Evolutionary conservation across 2,113 vertebrate species (phyloP).

Genomic region (Cephalopterus ornatus): DNA sequence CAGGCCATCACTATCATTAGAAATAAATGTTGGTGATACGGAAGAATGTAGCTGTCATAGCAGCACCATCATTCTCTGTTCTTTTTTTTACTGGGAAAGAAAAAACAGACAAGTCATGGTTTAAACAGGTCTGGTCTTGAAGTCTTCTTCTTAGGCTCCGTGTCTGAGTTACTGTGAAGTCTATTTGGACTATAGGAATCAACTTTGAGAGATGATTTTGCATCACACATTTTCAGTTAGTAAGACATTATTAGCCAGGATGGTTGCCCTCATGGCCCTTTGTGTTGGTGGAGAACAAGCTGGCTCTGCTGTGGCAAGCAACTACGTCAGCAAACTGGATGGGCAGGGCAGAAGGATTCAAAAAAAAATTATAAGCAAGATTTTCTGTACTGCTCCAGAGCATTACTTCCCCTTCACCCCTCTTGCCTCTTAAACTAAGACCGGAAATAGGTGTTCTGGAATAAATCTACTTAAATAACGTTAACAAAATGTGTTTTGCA

Average conservation of each 20-base stretch:
- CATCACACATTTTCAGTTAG: not conserved
- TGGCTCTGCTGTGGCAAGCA: not conserved
- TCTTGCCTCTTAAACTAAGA: not conserved
- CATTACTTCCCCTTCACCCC: not conserved
- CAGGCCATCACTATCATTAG: not conserved
- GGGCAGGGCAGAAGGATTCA: not conserved
- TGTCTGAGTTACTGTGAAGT: not conserved
- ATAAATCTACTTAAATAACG: not conserved
- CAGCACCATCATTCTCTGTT: rapidly evolving
- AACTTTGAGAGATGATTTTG: not conserved
- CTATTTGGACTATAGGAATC: not conserved
- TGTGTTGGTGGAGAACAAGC: not conserved
- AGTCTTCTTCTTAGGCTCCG: not conserved
- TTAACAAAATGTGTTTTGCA: not conserved
- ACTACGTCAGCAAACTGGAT: not conserved
- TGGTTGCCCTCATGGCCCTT: rapidly evolving
- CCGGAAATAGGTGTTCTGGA: not conserved
- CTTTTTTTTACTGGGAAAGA: not conserved
- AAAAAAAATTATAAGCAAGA: not conserved
- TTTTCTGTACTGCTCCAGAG: not conserved
- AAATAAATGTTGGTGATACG: not conserved
- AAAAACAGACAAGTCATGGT: not conserved
- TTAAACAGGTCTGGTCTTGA: not conserved
- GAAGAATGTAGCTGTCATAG: not conserved
- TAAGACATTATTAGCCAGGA: not conserved